These are phyloP conservation scores for Mastomys coucha DNA, from an alignment of 2,113 vertebrate species.

Conservation along the genomic window DNA sequence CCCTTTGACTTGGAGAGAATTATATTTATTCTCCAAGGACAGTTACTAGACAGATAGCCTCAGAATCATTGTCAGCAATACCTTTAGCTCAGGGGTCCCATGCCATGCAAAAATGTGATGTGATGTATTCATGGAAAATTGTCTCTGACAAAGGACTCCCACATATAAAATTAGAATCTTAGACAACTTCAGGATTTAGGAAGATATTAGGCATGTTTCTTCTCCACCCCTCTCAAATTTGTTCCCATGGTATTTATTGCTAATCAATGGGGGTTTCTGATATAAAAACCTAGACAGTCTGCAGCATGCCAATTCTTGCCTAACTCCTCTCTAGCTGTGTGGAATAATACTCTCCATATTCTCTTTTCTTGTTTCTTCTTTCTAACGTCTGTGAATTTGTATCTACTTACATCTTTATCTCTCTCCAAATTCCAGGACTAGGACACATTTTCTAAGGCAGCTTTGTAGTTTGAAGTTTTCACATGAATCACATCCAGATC, in stretches of 20 bases:
- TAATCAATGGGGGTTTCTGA: background rate
- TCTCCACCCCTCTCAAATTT: background rate
- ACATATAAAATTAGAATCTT: background rate
- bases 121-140: background rate
- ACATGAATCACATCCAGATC: conserved; percentile 78
- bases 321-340: background rate
- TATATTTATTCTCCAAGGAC: background rate
- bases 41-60: background rate
- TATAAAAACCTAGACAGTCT: background rate
- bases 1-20: background rate
- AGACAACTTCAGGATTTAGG: background rate
- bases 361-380: background rate
- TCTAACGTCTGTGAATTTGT: background rate
- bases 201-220: accelerated
- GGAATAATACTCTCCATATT: background rate
- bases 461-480: conserved; percentile 82
- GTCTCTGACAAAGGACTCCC: background rate
- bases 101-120: background rate
- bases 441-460: conserved; percentile 71
- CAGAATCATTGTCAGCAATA: background rate
- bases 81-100: background rate
- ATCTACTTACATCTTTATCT: conserved; percentile 7
- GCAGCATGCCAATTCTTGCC: background rate
- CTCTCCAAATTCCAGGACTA: background rate
- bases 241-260: background rate